Evolutionary conservation across 2,113 vertebrate genomes (phyloP).

Genomic region (Takifugu bimaculatus): DNA sequence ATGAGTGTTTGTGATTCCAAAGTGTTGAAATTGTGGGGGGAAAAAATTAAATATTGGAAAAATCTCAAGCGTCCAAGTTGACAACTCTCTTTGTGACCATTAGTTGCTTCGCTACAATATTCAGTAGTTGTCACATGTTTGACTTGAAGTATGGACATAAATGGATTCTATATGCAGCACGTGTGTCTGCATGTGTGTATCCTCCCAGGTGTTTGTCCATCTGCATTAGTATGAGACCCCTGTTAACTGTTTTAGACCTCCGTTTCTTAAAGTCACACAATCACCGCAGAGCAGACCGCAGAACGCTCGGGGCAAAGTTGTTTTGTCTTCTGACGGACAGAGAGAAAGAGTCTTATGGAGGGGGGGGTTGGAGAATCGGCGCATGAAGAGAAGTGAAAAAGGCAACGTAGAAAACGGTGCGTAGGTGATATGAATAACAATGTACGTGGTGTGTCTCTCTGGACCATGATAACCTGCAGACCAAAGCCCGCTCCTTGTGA

Average conservation of each 20-base stretch:
- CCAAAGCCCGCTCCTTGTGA: constrained; percentile 69
- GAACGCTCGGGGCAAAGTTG: constrained; percentile 81
- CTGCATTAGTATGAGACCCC: constrained; percentile 40
- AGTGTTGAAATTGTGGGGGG: too few species aligned
- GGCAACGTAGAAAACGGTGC: constrained; percentile 48
- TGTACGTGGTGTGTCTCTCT: constrained; percentile 59
- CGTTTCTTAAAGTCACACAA: constrained; percentile 1
- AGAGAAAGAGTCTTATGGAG: constrained; percentile 30
- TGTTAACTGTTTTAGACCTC: constrained; percentile 28
- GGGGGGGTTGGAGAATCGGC: constrained; percentile 1
- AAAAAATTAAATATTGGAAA: too few species aligned
- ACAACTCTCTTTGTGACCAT: too few species aligned
- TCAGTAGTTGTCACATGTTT: too few species aligned
- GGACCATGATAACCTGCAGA: constrained; percentile 68
- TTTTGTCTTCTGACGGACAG: constrained; percentile 66
- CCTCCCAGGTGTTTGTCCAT: constrained; percentile 26
- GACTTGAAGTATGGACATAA: too few species aligned
- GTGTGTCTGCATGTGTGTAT: neutral
- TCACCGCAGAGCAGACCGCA: constrained; percentile 78
- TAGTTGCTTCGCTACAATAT: too few species aligned
- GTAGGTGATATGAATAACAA: constrained; percentile 75
- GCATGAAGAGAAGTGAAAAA: constrained; percentile 50
- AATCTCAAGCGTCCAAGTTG: too few species aligned
- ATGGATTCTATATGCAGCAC: neutral
- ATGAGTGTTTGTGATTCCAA: too few species aligned